Base-by-base conservation (phyloP, 2,113 vertebrate genomes). In the Callospermophilus lateralis region DNA sequence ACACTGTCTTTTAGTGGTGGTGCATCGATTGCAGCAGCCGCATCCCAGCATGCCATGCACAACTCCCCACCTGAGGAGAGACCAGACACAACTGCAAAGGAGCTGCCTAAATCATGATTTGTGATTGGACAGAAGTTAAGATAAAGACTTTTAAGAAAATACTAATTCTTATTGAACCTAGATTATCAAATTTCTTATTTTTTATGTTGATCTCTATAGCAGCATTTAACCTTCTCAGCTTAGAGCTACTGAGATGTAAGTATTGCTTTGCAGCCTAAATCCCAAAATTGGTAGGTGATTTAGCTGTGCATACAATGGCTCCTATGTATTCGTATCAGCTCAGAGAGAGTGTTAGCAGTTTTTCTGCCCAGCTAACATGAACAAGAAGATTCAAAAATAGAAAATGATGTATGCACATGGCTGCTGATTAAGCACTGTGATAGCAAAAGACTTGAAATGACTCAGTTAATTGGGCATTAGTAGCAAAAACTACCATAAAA, bases 371-470 rank as follows among this genome's bases (percentile, higher is more conserved):
- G 8, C 53, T 65, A 81, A 17, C 30, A 11, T 73, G 16, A 53
- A 63, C n/a, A 84, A 24, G 4, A 61, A 83, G 55, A 32, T 32
- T 22, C 22, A 37, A 94, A 90, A 77, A 81, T 73, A 78, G 51
- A n/a, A 95, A 92, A 92, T 63, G 63, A 42, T 10, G 48, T 4
- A 17, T 61, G n/a, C 30, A n/a, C 17, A 0, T 79, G 4, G n/a
- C 74, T 79, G 12, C 94, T 95, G 84, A 79, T 55, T 78, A 92
- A 81, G n/a, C 32, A 70, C 3, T 96, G 1, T 93, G 86, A 94
- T 79, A 58, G 7, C 61, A 89, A 85, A 65, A 68, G 19, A 65
- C 37, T 78, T 22, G 16, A 67, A 93, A 42, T 72, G 70, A 22
- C 17, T 78, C 39, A n/a, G 37, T 70, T n/a, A 70, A 0, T n/a